Base-by-base conservation (phyloP, 2,797 vertebrate species). In the Lacerta bilineata region DNA sequence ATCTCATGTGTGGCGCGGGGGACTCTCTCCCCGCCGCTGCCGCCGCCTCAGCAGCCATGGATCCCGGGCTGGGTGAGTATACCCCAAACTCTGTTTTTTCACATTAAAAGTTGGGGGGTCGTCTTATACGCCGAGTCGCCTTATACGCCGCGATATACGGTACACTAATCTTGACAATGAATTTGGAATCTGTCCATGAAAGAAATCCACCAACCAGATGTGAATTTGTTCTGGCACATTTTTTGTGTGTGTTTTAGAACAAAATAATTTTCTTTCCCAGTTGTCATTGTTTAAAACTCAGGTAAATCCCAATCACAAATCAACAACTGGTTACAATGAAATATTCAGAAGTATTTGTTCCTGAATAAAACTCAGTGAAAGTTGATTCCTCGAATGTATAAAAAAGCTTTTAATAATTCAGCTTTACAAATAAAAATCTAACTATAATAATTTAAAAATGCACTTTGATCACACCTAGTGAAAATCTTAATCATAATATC, bases 141-240 rank as follows among this genome's bases (percentile, higher is more conserved):
- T n/a, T n/a, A n/a, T n/a, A n/a, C n/a, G n/a, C n/a, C n/a, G n/a
- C n/a, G n/a, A n/a, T n/a, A n/a, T n/a, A n/a, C n/a, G n/a, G n/a
- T n/a, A 93, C 91, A 95, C 94, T 95, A 96, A 96, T 96, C 95
- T 96, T 96, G 94, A 95, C 94, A 95, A 90, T 93, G 93, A 96
- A 95, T 96, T 93, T 97, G 95, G 96, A 97, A 93, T 85, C 96
- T 96, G 95, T 97, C 96, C 94, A 96, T 88, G 88, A 92, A 96
- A 94, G 93, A 97, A 97, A 97, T 97, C 94, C 91, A 95, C 87
- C 93, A 96, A 96, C 91, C 97, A 98, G 97, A 98, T 98, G 97
- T 97, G 95, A 93, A 97, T 95, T 95, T 93, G 95, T 94, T 94
- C 15, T 90, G 95, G 92, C 93, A 95, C 87, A 95, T 95, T 96